These are phyloP conservation scores for Caenorhabditis angaria DNA, from an alignment of 2,888 invertebrate species.

Conservation along the genomic window DNA sequence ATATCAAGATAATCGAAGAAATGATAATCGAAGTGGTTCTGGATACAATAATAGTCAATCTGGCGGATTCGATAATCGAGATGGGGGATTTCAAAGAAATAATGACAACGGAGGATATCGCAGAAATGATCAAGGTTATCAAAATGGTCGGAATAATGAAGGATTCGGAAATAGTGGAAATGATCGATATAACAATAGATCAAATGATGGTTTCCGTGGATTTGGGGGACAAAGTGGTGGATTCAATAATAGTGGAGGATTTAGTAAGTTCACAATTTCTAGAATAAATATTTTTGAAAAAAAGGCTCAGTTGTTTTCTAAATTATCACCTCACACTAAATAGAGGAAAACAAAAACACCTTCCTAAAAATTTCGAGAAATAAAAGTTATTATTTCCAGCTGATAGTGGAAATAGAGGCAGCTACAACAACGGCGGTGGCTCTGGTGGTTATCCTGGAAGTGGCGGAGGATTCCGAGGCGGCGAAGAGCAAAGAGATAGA, in stretches of 20 bases:
- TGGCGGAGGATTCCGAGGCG: conserved; percentile 16
- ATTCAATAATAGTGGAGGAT: conserved; percentile 1
- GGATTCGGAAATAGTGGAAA: conserved; percentile 6
- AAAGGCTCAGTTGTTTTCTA: not conserved
- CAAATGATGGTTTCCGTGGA: no score
- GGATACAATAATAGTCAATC: not conserved
- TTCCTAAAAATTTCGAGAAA: no score
- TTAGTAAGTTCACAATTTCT: not conserved
- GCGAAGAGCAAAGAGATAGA: conserved; percentile 6
- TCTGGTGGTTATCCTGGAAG: not conserved
- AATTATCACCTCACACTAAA: no score
- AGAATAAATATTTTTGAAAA: not conserved
- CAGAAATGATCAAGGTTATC: not conserved
- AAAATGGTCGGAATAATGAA: not conserved
- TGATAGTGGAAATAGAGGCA: not conserved
- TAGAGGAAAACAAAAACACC: no score
- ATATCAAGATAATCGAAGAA: not conserved
- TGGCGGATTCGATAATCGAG: not conserved
- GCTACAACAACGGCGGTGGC: conserved; percentile 13
- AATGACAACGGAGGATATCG: not conserved
- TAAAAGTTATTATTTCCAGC: no score
- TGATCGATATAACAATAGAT: not conserved
- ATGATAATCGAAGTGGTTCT: not conserved
- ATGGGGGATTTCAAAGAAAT: not conserved
- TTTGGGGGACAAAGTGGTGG: no score